Conservation (phyloP, 2,113 vertebrate species). For the Struthio camelus region DNA sequence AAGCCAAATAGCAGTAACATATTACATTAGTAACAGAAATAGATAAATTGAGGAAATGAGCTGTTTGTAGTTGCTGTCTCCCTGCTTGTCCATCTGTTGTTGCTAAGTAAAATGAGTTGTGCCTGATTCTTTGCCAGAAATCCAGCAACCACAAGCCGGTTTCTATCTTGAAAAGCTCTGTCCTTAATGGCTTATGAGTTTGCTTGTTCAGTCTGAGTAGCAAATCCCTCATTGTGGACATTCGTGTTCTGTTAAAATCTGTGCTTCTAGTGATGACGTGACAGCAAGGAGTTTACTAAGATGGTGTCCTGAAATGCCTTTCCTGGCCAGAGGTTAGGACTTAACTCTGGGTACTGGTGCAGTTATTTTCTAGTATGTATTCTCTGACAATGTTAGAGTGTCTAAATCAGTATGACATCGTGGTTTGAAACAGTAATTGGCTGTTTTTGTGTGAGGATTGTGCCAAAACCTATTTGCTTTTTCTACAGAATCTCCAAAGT, state of each 20-base stretch:
- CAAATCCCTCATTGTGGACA: accelerated
- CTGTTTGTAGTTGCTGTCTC: neutral
- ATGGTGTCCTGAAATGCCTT: neutral
- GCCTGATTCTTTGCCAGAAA: neutral
- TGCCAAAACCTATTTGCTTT: neutral
- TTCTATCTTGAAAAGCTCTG: neutral
- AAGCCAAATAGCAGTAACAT: accelerated
- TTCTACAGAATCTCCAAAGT: slow-evolving; percentile 32
- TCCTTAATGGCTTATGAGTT: neutral
- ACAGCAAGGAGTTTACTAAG: neutral
- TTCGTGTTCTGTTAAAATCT: neutral
- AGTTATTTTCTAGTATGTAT: accelerated
- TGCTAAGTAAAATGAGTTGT: neutral
- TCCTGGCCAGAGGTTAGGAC: neutral
- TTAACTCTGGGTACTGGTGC: neutral
- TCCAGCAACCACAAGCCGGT: neutral
- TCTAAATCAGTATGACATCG: accelerated
- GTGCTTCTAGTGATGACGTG: neutral
- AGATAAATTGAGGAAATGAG: neutral
- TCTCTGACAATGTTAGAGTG: neutral
- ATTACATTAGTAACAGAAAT: neutral
- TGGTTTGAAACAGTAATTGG: accelerated
- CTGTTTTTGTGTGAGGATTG: neutral
- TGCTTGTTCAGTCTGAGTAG: neutral
- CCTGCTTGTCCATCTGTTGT: neutral